These are phyloP conservation scores for Hippocampus barbouri DNA, from an alignment of 2,113 vertebrate species.

Conservation along the genomic window DNA sequence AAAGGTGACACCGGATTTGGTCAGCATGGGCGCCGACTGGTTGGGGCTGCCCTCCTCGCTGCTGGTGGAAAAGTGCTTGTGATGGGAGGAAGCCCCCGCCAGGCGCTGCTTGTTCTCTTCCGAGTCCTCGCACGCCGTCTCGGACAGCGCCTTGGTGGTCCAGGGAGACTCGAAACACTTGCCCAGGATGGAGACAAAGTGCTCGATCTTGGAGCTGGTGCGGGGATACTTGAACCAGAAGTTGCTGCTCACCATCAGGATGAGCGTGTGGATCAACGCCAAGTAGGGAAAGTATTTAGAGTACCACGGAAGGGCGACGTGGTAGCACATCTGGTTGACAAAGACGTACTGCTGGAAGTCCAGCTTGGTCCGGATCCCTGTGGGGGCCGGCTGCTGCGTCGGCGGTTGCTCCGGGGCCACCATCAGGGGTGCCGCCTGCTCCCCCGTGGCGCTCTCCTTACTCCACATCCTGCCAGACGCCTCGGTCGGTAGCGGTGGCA, in stretches of 20 bases:
- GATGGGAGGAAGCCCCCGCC: conserved; percentile 82
- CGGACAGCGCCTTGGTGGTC: conserved; percentile 96
- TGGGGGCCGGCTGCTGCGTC: conserved; percentile 72
- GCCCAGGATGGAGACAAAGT: conserved; percentile 95
- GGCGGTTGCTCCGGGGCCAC: conserved; percentile 67
- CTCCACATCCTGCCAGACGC: conserved; percentile 52
- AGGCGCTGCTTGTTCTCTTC: conserved; percentile 96
- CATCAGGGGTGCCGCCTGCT: conserved; percentile 68
- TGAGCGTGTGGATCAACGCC: conserved; percentile 94
- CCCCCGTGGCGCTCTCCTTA: conserved; percentile 65
- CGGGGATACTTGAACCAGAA: conserved; percentile 99
- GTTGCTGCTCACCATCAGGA: conserved; percentile 98
- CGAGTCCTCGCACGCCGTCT: conserved; percentile 94
- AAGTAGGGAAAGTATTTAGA: conserved; percentile 99
- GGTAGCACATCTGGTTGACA: conserved; percentile 99
- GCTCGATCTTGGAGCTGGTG: conserved; percentile 97
- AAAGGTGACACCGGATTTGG: conserved; percentile 88
- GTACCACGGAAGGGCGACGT: conserved; percentile 96
- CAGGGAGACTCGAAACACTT: conserved; percentile 98
- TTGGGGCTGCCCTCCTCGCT: conserved; percentile 94
- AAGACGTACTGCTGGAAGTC: conserved; percentile 99
- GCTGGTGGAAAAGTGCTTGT: conserved; percentile 92
- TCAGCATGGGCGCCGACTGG: conserved; percentile 86
- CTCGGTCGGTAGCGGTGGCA: conserved; percentile 38
- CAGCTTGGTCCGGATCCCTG: conserved; percentile 87